These are phyloP conservation scores for Drosophila mercatorum DNA, from an alignment of 2,888 invertebrate species.

Conservation along the genomic window DNA sequence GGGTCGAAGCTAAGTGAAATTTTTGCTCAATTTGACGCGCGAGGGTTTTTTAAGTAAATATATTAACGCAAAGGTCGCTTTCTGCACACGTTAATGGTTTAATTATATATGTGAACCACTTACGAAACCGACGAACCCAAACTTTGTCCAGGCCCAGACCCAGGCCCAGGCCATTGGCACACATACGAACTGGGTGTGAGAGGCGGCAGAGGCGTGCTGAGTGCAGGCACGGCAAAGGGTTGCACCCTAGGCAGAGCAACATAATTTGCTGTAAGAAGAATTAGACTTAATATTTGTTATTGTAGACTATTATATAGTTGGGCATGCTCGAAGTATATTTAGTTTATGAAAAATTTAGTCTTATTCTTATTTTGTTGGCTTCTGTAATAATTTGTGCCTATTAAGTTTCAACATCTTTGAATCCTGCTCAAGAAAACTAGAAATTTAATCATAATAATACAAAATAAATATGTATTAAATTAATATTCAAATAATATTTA, in stretches of 20 bases:
- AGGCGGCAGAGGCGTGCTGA: too few relatives aligned
- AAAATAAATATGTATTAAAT: too few relatives aligned
- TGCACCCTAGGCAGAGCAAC: not conserved
- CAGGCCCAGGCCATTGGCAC: constrained; percentile 18
- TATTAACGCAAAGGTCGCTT: constrained; percentile 62
- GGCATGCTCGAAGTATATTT: too few relatives aligned
- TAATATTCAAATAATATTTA: too few relatives aligned
- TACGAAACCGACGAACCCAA: constrained; percentile 21
- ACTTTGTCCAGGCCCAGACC: constrained; percentile 4
- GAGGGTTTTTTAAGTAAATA: constrained; percentile 2
- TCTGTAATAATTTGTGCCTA: too few relatives aligned
- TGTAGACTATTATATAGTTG: not conserved
- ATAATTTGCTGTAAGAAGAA: not conserved
- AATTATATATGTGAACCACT: constrained; percentile 43
- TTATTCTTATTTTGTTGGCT: too few relatives aligned
- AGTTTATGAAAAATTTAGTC: too few relatives aligned
- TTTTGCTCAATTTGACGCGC: constrained; percentile 15
- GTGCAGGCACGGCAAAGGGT: not conserved
- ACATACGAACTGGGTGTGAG: constrained; percentile 19
- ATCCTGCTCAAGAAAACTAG: too few relatives aligned
- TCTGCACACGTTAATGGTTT: constrained; percentile 75
- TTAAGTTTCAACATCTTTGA: too few relatives aligned
- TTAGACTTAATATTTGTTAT: not conserved
- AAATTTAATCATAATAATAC: too few relatives aligned
- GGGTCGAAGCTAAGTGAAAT: constrained; percentile 66